phyloP scores from a whole-genome alignment of 2,888 invertebrate species.

The Hirudinaria manillensis region DNA sequence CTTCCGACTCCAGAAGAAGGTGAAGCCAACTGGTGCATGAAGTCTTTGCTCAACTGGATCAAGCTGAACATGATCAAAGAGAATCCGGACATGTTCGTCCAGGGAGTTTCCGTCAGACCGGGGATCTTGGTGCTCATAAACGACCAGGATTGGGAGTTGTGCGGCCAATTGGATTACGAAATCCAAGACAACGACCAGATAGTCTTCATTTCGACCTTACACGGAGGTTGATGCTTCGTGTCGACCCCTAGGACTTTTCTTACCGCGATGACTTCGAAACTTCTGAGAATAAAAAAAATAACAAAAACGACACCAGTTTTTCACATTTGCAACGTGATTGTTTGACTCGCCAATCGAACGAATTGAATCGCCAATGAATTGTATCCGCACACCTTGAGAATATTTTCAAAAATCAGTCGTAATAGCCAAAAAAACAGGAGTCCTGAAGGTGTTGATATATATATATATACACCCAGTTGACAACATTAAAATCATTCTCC shows the following conservation, averaged over 20 bases:
- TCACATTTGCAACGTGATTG: too few species aligned
- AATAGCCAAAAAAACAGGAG: background rate
- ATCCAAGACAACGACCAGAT: constrained; percentile 54
- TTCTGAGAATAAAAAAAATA: background rate
- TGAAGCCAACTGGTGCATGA: constrained; percentile 54
- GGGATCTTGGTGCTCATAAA: constrained; percentile 90
- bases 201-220: constrained; percentile 58
- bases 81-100: constrained; percentile 65
- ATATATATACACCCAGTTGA: too few species aligned
- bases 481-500: too few species aligned
- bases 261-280: too few species aligned
- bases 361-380: background rate
- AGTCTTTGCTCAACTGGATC: constrained; percentile 72
- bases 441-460: background rate
- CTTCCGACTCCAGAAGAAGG: constrained; percentile 56
- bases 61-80: constrained; percentile 76
- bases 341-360: too few species aligned
- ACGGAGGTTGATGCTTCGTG: constrained; percentile 53
- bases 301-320: background rate
- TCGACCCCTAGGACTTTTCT: background rate
- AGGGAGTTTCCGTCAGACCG: constrained; percentile 63
- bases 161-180: constrained; percentile 56
- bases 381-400: constrained; percentile 1
- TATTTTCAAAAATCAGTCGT: background rate
- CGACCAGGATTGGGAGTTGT: constrained; percentile 89